A percentile compares a stretch with the other conserved stretches of the same genome.
Conservation (phyloP, 2,888 invertebrate genomes). For the Leucozona laternaria region DNA sequence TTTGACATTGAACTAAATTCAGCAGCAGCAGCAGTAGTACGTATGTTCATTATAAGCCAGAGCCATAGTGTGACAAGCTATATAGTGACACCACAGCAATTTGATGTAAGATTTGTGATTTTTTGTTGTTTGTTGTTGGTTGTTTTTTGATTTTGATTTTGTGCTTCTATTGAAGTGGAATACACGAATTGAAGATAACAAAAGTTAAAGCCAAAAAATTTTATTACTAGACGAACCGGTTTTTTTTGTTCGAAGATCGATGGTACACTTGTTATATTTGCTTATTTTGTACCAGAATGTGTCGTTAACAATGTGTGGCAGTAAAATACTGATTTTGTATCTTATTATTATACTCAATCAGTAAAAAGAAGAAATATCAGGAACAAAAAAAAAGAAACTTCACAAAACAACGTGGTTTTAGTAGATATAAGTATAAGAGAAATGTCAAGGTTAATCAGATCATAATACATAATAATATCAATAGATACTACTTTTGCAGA, state of each 20-base stretch:
- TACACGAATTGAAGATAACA: conserved; percentile 43
- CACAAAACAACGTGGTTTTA: conserved; percentile 52
- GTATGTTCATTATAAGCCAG: neutral
- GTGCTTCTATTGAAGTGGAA: conserved; percentile 65
- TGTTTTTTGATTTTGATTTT: conserved; percentile 18
- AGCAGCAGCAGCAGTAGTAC: conserved; percentile 42
- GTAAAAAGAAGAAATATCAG: conserved; percentile 31
- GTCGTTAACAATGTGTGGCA: conserved; percentile 23
- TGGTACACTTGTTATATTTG: conserved; percentile 53
- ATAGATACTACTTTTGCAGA: conserved; percentile 31
- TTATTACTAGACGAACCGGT: conserved; percentile 66
- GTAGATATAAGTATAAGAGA: conserved; percentile 11
- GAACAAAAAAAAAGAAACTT: neutral
- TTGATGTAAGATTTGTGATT: conserved; percentile 36
- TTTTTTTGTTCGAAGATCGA: conserved; percentile 32
- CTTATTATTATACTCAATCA: conserved; percentile 49
- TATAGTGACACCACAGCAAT: conserved; percentile 34
- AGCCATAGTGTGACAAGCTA: conserved; percentile 14
- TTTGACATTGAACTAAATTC: conserved; percentile 75
- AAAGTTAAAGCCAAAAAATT: conserved; percentile 52
- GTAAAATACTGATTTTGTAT: conserved; percentile 43
- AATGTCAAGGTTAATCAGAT: conserved; percentile 57
- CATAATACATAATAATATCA: conserved; percentile 23
- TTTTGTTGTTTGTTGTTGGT: neutral
- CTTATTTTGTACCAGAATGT: conserved; percentile 25